Evolutionary conservation across 2,797 vertebrate species (phyloP).

Genomic region (Ciconia nigra): DNA sequence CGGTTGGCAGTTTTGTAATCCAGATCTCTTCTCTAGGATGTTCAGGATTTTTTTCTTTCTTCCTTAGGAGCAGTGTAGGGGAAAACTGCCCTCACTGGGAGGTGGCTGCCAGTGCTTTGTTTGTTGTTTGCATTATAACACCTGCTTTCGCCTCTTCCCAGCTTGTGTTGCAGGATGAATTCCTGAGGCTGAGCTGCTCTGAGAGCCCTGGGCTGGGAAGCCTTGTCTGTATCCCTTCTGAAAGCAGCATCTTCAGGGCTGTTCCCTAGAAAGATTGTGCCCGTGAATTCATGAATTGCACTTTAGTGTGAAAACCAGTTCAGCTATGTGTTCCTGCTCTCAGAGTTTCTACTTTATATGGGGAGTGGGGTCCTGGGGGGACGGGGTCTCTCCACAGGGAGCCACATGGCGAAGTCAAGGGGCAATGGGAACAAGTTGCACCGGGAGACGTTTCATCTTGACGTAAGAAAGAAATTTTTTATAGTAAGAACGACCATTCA

Average conservation of each 20-base stretch:
- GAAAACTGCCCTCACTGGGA: neutral
- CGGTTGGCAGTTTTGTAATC: neutral
- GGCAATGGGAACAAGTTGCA: neutral
- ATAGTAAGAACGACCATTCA: rapidly evolving
- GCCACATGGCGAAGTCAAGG: rapidly evolving
- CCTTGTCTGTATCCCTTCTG: neutral
- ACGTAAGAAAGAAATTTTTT: neutral
- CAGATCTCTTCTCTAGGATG: neutral
- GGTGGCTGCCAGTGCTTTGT: neutral
- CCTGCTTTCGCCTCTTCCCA: neutral
- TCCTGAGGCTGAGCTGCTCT: neutral
- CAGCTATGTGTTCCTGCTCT: neutral
- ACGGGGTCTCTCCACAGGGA: rapidly evolving
- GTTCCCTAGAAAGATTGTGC: neutral
- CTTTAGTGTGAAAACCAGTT: neutral
- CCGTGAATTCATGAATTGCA: neutral
- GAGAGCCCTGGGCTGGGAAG: neutral
- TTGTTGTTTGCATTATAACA: neutral
- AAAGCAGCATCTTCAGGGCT: neutral
- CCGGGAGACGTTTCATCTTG: neutral
- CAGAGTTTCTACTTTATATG: neutral
- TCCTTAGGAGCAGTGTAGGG: neutral
- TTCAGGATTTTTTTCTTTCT: neutral
- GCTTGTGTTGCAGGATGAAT: neutral
- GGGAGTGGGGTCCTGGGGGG: no score